Evolutionary conservation across 2,888 invertebrate species (phyloP).

Genomic region (Leistus spinibarbis): DNA sequence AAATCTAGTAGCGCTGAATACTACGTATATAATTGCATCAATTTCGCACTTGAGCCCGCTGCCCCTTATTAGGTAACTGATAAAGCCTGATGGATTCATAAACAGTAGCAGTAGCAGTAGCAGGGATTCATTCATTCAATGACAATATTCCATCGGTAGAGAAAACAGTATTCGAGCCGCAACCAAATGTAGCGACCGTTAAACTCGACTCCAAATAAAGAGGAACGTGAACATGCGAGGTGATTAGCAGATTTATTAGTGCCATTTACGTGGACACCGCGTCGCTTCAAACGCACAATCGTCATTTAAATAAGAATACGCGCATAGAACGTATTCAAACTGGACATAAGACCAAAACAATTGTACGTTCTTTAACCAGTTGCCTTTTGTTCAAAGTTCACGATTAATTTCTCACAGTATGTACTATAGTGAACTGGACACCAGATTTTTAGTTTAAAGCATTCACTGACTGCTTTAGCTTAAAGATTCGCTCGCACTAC

Average conservation of each 20-base stretch:
- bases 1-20: neutral
- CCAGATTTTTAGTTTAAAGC: too few relatives aligned
- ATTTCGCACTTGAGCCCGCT: slow-evolving; percentile 1
- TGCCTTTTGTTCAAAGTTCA: too few relatives aligned
- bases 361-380: too few relatives aligned
- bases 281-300: slow-evolving; percentile 34
- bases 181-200: neutral
- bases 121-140: neutral
- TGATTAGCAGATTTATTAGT: slow-evolving; percentile 38
- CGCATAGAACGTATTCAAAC: too few relatives aligned
- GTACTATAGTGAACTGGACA: too few relatives aligned
- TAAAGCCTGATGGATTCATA: slow-evolving; percentile 3
- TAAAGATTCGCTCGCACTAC: too few relatives aligned
- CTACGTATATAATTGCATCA: slow-evolving; percentile 3
- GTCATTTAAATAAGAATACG: slow-evolving; percentile 37
- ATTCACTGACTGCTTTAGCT: too few relatives aligned
- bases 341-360: too few relatives aligned
- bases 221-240: slow-evolving; percentile 11
- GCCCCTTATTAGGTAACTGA: slow-evolving; percentile 13
- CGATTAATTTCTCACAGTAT: too few relatives aligned
- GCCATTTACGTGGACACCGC: slow-evolving; percentile 33
- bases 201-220: neutral
- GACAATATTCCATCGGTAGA: neutral
- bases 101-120: neutral
- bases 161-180: neutral